Evolutionary conservation across 2,888 invertebrate genomes (phyloP).

Genomic region (Drosophila paracracens): DNA sequence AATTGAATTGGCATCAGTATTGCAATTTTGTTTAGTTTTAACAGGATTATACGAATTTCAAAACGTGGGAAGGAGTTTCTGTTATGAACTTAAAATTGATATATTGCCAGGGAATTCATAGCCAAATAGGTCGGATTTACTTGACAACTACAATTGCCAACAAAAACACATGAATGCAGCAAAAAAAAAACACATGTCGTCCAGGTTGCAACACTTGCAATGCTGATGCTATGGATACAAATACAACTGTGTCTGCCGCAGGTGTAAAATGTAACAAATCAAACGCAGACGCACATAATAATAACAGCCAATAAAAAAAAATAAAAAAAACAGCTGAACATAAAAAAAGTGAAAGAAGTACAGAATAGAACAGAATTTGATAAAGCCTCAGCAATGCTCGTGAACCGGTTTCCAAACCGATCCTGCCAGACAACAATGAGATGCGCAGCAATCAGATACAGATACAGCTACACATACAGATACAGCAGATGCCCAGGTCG

Average conservation of each 20-base stretch:
- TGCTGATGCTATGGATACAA: neutral
- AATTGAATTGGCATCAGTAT: neutral
- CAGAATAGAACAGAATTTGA: constrained; percentile 8
- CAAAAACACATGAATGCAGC: neutral
- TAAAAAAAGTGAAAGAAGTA: neutral
- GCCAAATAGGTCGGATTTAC: neutral
- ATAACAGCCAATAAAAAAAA: constrained; percentile 1
- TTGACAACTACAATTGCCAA: neutral
- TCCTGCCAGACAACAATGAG: constrained; percentile 35
- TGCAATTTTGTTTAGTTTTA: neutral
- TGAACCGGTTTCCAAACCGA: constrained; percentile 36
- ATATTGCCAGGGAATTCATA: neutral
- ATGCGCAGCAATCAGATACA: constrained; percentile 16
- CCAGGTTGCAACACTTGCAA: neutral
- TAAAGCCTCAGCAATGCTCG: constrained; percentile 33
- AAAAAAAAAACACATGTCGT: neutral
- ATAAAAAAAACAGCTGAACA: neutral
- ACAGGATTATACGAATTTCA: neutral
- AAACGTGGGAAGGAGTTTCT: neutral
- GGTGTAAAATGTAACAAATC: constrained; percentile 38
- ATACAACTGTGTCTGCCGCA: constrained; percentile 6
- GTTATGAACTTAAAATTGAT: neutral
- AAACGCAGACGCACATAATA: constrained; percentile 1
- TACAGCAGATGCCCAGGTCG: constrained; percentile 10
- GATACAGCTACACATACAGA: neutral